phyloP scores from a whole-genome alignment of 2,113 vertebrate species.

The Myotis yumanensis region DNA sequence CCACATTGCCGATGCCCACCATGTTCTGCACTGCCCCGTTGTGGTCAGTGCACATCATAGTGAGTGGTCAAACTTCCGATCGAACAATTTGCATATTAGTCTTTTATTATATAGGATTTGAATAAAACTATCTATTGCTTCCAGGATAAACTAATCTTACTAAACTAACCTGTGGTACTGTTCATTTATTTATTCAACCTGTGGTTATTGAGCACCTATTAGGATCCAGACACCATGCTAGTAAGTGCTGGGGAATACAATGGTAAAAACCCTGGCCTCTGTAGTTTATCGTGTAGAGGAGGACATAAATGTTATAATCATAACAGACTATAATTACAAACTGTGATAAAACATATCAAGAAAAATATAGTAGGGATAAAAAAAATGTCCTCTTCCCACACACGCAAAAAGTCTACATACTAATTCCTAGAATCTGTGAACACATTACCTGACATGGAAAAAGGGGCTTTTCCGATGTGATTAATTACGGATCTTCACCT shows the following conservation, averaged over 20 bases:
- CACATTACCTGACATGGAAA: neutral
- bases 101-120: neutral
- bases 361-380: neutral
- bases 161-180: neutral
- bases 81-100: too few species aligned
- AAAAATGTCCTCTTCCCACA: neutral
- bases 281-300: neutral
- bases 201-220: neutral
- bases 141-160: neutral
- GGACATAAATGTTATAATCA: neutral
- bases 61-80: too few species aligned
- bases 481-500: neutral
- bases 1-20: accelerated
- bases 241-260: neutral
- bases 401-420: neutral
- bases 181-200: conserved; percentile 2
- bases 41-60: too few species aligned
- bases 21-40: too few species aligned
- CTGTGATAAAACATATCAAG: neutral
- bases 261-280: neutral
- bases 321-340: neutral
- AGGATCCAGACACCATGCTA: neutral
- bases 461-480: neutral
- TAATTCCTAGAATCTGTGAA: neutral
- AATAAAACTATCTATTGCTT: neutral